phyloP scores from a whole-genome alignment of 2,797 vertebrate species.

The Chelidonichthys spinosus region DNA sequence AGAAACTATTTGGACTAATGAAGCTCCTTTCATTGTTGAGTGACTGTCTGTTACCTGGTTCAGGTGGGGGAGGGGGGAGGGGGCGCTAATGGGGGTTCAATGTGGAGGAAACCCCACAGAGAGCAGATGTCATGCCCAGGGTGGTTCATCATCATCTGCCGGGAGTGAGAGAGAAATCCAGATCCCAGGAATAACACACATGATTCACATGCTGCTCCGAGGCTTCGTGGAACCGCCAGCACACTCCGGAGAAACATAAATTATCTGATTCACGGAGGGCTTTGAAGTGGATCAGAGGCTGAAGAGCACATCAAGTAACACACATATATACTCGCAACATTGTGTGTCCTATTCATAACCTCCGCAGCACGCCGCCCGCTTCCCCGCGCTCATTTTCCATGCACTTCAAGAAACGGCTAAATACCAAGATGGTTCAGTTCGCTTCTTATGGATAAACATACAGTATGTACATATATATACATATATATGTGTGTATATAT shows the following conservation, averaged over 20 bases:
- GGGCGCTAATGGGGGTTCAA: slow-evolving; percentile 27
- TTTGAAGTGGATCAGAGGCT: slow-evolving; percentile 65
- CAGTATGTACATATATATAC: too few relatives aligned
- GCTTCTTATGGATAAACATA: too few relatives aligned
- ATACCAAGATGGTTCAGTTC: background rate
- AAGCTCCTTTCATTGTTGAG: slow-evolving; percentile 55
- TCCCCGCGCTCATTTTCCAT: slow-evolving; percentile 8
- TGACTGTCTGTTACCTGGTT: slow-evolving; percentile 62
- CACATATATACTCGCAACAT: slow-evolving; percentile 47
- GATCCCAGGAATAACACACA: slow-evolving; percentile 46
- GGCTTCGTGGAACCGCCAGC: slow-evolving; percentile 29
- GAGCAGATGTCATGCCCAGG: slow-evolving; percentile 17
- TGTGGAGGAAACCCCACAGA: slow-evolving; percentile 5
- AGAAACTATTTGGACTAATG: slow-evolving; percentile 69
- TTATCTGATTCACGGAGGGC: slow-evolving; percentile 58
- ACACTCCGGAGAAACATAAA: slow-evolving; percentile 54
- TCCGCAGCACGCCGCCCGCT: slow-evolving; percentile 28
- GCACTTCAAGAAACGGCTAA: background rate
- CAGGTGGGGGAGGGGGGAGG: slow-evolving; percentile 40
- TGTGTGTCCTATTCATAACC: slow-evolving; percentile 42
- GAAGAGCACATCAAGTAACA: slow-evolving; percentile 51
- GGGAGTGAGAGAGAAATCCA: slow-evolving; percentile 55
- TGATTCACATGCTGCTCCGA: slow-evolving; percentile 54
- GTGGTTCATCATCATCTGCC: slow-evolving; percentile 55
- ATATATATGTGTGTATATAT: too few relatives aligned